A percentile compares a stretch with the other conserved stretches of the same genome.
These are phyloP conservation scores for Cavia aperea DNA, from an alignment of 2,113 vertebrate species.

Conservation along the genomic window DNA sequence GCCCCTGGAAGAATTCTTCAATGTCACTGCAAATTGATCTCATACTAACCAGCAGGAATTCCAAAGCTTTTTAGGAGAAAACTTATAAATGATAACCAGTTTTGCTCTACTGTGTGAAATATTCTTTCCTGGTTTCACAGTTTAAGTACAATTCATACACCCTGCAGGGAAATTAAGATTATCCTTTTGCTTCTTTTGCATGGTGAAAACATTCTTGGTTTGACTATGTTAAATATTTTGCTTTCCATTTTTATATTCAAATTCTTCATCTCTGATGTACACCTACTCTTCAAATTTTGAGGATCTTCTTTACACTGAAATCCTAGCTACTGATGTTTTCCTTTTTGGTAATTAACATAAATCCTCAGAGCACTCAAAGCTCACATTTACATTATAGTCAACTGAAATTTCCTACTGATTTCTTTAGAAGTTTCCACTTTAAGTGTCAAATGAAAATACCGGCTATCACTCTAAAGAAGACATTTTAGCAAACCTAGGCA, in stretches of 20 bases:
- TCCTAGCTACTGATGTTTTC: background rate
- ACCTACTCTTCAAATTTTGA: background rate
- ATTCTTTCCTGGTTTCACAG: background rate
- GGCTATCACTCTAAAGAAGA: conserved; percentile 55
- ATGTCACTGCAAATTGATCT: background rate
- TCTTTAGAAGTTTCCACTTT: conserved; percentile 14
- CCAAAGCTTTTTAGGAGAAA: background rate
- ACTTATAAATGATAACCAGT: background rate
- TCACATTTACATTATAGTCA: background rate
- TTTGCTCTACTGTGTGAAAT: background rate
- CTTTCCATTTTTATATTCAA: background rate
- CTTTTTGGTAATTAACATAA: background rate
- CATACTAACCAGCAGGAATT: background rate
- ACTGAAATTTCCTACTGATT: conserved; percentile 1
- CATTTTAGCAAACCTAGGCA: conserved; percentile 32
- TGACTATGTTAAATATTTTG: background rate
- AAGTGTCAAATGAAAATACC: conserved; percentile 28
- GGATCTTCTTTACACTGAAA: background rate
- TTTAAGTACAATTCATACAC: background rate
- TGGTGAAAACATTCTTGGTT: background rate
- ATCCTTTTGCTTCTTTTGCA: background rate
- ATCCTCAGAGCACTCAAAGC: background rate
- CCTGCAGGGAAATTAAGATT: background rate
- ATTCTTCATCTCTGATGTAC: background rate
- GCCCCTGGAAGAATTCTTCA: background rate